phyloP scores from a whole-genome alignment of 2,888 invertebrate genomes.

The Furcula furcula region DNA sequence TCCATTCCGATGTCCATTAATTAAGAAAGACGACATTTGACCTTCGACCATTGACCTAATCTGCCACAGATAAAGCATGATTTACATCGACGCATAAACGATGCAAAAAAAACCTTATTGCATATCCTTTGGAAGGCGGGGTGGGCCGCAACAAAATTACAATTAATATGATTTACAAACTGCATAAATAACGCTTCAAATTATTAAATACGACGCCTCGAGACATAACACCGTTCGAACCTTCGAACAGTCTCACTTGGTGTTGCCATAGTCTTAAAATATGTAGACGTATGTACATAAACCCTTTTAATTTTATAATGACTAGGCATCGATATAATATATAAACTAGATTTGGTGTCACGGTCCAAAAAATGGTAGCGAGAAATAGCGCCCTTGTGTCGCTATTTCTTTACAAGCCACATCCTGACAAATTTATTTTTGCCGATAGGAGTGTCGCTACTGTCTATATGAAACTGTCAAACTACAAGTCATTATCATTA shows the following conservation, averaged over 20 bases:
- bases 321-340: no score
- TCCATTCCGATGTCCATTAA: constrained; percentile 13
- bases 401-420: no score
- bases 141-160: constrained; percentile 59
- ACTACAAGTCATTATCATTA: no score
- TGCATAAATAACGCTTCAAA: constrained; percentile 59
- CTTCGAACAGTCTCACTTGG: constrained; percentile 20
- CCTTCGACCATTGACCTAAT: constrained; percentile 25
- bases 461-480: no score
- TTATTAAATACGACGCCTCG: constrained; percentile 48
- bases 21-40: constrained; percentile 21
- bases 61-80: constrained; percentile 35
- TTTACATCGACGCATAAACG: constrained; percentile 31
- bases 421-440: no score
- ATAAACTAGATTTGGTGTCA: no score
- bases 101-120: constrained; percentile 24
- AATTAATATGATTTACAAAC: constrained; percentile 70
- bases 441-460: no score
- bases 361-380: no score
- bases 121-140: constrained; percentile 33
- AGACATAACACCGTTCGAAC: constrained; percentile 32
- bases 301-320: no score
- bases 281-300: no score
- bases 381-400: no score
- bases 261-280: constrained; percentile 27